Base-by-base conservation (phyloP, 1,140 invertebrate species). In the Cotesia typhae region DNA sequence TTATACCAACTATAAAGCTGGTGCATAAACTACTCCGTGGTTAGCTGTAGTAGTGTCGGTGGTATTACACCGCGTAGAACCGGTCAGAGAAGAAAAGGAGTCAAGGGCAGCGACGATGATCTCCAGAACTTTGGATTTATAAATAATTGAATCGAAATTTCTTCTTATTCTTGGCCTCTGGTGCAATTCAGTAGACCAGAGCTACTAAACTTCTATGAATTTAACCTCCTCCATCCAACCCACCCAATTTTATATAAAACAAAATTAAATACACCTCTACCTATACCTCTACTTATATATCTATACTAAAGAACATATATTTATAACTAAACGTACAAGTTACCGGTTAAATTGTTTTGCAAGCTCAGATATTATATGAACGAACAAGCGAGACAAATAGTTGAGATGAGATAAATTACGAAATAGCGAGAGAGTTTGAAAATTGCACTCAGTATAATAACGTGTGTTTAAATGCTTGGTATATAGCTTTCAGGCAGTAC, bases 401-500 rank as follows among this genome's bases (percentile, higher is more conserved):
- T n/a, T 28, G 4, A 17, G 14, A 59, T 59, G 59, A 6, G 20
- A 61, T 37, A 17, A 7, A 35, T 36, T 59, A 20, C 60, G 36
- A 55, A 69, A 67, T 41, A 35, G 65, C 71, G 73, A 73, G 35
- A 68, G 35, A 72, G 41, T 73, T 20, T 59, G 52, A 76, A 70
- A 57, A 79, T 74, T 76, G 80, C 74, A 75, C 53, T 68, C 36
- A 28, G 10, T 55, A 20, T 57, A 20, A 37, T 67, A 41, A 57
- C 17, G 17, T 61, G 59, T 61, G 59, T 61, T 61, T 20, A 61
- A 61, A 14, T 61, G 4, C 17, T 61, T 9, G 12, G 14, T 55
- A 14, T 66, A 14, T 70, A 36, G 47, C 53, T 47, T 72, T 63
- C 73, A 12, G 51, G 60, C 73, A 60, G 66, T 59, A 61, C 73